Evolutionary conservation across 2,888 invertebrate genomes (phyloP), one percentile per base, ranked within the genome.

Genomic region (Oscheius sp.): DNA sequence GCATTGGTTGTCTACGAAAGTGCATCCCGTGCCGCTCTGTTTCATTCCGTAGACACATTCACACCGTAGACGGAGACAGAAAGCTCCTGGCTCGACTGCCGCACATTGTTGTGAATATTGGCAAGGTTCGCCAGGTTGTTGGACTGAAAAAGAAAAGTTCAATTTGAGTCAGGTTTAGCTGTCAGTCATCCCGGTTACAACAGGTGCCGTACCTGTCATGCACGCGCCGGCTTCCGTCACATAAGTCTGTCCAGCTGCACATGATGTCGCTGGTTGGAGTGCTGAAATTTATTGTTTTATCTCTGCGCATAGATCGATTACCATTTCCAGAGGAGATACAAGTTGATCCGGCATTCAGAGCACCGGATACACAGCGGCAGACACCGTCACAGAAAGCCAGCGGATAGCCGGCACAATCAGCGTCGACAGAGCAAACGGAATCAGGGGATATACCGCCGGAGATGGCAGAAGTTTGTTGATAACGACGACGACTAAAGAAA

Each of bases 71-170:
- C 79, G 74, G 29, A 84, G 76, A 56, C 88, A 88, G 76, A 88
- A 89, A 1, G 88, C 83, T 9, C 88, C 88, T 13, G 81, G 75
- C 53, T 88, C 88, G 7, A 76, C 23, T 7, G 87, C 85, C n/a
- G 85, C 80, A 68, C 88, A 88, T 71, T 88, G 88, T 74, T 88
- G 88, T 0, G 87, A 85, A 75, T 88, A 88, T 73, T 88, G 88
- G 52, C 88, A 88, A 2, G 88, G 88, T 6, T 79, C 80, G 21
- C 87, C 88, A 1, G 88, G 88, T 25, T 75, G 75, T 61, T 86
- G 85, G 53, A 80, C 88, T 88, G 72, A 45, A 87, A 75, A n/a
- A n/a, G 5, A 9, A 35, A 35, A 35, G 35, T 35, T 35, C 35
- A 35, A 18, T 16, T 59, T 59, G 12, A 27, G 35, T 35, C 35